Conservation (phyloP, 2,113 vertebrate species). For the Tetrao urogallus region DNA sequence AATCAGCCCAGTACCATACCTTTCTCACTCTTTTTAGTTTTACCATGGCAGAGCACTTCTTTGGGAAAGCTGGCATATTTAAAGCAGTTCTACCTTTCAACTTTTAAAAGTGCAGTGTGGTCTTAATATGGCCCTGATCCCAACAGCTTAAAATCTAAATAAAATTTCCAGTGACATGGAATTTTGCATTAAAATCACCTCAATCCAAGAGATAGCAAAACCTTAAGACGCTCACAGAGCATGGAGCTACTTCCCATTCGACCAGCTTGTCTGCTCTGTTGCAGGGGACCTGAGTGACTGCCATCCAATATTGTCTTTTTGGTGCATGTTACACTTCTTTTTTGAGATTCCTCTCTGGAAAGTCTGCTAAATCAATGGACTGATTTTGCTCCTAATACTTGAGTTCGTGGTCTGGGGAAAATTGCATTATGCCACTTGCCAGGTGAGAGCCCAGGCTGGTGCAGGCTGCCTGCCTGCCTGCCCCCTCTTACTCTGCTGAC, state of each 20-base stretch:
- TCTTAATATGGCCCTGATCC: not conserved
- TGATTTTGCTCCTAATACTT: not conserved
- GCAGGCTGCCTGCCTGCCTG: not conserved
- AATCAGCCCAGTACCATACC: not conserved
- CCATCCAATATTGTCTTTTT: not conserved
- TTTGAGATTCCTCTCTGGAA: not conserved
- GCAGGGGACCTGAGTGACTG: fast-evolving
- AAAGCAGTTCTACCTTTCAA: not conserved
- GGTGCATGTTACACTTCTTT: not conserved
- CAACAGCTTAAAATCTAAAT: not conserved
- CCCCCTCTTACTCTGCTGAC: not conserved
- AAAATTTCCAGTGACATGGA: not conserved
- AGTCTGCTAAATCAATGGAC: not conserved
- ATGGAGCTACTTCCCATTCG: not conserved
- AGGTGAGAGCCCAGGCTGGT: not conserved
- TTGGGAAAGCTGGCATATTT: not conserved
- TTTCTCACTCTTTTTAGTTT: not conserved
- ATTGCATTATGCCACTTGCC: not conserved
- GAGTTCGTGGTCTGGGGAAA: not conserved
- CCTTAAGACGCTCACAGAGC: not conserved
- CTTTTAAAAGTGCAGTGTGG: not conserved
- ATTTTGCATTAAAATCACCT: not conserved
- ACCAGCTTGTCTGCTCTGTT: not conserved
- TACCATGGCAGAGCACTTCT: not conserved
- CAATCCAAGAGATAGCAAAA: not conserved